A percentile compares a stretch with the other conserved stretches of the same genome.
Evolutionary conservation across 2,797 vertebrate genomes (phyloP).

Genomic region (Pristis pectinata): DNA sequence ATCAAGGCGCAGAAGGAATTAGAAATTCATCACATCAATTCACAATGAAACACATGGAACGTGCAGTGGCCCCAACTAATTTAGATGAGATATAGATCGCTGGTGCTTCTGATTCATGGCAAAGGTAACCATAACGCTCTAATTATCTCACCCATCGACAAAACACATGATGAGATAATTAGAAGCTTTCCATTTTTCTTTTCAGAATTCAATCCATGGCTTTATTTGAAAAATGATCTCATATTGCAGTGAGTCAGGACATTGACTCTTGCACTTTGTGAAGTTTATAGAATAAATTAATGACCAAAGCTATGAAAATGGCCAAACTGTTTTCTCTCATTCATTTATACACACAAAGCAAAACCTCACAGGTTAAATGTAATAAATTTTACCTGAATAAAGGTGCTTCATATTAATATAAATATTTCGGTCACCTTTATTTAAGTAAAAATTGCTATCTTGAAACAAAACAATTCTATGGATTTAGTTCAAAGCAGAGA

Average conservation of each 20-base stretch:
- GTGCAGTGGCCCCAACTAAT: neutral
- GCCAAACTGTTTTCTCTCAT: neutral
- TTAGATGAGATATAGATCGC: neutral
- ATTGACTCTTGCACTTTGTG: neutral
- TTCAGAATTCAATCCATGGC: neutral
- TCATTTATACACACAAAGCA: neutral
- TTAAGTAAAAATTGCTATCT: no score
- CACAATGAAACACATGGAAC: neutral
- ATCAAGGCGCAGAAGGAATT: neutral
- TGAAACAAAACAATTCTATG: no score
- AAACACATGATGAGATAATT: constrained; percentile 14
- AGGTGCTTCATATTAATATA: neutral
- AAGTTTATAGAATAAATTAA: neutral
- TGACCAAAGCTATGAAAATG: no score
- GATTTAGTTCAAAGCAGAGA: no score
- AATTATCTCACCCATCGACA: neutral
- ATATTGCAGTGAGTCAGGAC: neutral
- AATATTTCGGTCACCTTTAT: no score
- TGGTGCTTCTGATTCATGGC: neutral
- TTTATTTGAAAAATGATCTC: neutral
- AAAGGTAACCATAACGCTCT: neutral
- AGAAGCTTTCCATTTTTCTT: neutral
- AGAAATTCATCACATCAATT: neutral
- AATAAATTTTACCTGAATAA: neutral
- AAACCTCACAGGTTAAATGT: no score